phyloP scores from a whole-genome alignment of 2,113 vertebrate species.

The Melanerpes formicivorus region DNA sequence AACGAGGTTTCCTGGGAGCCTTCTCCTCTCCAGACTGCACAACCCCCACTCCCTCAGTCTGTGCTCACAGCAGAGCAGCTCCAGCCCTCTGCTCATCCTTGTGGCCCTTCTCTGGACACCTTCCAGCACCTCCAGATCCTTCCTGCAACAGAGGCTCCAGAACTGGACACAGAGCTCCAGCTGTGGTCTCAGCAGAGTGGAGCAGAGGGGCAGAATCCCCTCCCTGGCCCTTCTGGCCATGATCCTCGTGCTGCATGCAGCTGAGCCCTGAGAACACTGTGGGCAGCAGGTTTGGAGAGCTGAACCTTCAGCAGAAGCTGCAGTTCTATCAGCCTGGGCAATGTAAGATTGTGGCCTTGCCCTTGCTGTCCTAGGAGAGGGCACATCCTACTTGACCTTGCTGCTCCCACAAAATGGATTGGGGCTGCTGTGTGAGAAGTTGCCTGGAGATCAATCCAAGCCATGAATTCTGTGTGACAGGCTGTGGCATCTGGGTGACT shows the following conservation, averaged over 20 bases:
- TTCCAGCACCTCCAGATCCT: too few species aligned
- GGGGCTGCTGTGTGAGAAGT: not conserved
- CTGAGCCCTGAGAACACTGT: not conserved
- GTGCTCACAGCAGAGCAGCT: too few species aligned
- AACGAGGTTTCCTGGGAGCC: too few species aligned
- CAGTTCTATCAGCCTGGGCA: not conserved
- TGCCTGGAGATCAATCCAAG: constrained; percentile 27
- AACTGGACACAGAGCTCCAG: too few species aligned
- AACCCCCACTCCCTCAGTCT: too few species aligned
- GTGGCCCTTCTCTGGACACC: too few species aligned
- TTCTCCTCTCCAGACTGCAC: too few species aligned
- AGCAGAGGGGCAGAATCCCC: too few species aligned
- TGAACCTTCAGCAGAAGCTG: not conserved
- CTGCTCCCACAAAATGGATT: not conserved
- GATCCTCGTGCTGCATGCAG: not conserved
- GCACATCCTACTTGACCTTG: not conserved
- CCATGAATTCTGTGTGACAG: not conserved
- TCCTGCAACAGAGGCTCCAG: too few species aligned
- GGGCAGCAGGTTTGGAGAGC: not conserved
- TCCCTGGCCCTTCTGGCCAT: too few species aligned
- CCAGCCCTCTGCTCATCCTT: too few species aligned
- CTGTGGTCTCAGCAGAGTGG: too few species aligned
- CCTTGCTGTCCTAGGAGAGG: not conserved
- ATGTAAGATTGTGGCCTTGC: not conserved
- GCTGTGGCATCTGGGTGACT: constrained; percentile 44